A percentile compares a stretch with the other conserved stretches of the same genome.
These are phyloP conservation scores for Trichopria drosophilae DNA, from an alignment of 2,888 invertebrate species.

Conservation along the genomic window DNA sequence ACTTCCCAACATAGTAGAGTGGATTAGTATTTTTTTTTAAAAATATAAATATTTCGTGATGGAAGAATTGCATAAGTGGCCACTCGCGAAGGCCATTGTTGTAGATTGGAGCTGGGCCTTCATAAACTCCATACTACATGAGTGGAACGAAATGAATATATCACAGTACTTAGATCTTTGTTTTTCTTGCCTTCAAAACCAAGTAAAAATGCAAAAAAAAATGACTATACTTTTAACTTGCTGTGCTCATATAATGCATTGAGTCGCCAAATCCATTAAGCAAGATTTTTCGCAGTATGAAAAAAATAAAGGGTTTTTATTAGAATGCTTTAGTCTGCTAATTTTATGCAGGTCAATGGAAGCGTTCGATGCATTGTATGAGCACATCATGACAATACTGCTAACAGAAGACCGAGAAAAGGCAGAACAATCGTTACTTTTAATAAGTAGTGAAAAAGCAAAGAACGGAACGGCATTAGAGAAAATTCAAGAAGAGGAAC, in stretches of 20 bases:
- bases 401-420: conserved; percentile 2
- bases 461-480: no score
- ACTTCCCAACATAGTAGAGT: conserved; percentile 25
- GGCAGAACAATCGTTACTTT: no score
- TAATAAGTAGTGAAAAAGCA: no score
- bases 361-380: conserved; percentile 13
- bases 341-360: conserved; percentile 16
- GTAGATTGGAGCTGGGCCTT: no score
- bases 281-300: conserved; percentile 11
- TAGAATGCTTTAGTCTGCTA: conserved; percentile 27
- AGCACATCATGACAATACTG: conserved; percentile 14
- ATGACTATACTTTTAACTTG: conserved; percentile 25
- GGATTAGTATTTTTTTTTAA: conserved; percentile 23
- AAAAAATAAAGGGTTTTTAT: conserved; percentile 13
- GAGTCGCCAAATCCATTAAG: conserved; percentile 13
- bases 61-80: conserved; percentile 14
- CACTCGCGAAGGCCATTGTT: conserved; percentile 21
- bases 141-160: conserved; percentile 24
- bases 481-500: no score
- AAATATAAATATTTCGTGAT: conserved; percentile 23
- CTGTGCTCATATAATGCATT: conserved; percentile 26
- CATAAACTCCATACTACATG: conserved; percentile 21
- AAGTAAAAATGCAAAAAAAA: not conserved
- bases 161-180: conserved; percentile 21
- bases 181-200: conserved; percentile 15